These are phyloP conservation scores for Lochmaea capreae DNA, from an alignment of 2,888 invertebrate genomes.

Conservation along the genomic window DNA sequence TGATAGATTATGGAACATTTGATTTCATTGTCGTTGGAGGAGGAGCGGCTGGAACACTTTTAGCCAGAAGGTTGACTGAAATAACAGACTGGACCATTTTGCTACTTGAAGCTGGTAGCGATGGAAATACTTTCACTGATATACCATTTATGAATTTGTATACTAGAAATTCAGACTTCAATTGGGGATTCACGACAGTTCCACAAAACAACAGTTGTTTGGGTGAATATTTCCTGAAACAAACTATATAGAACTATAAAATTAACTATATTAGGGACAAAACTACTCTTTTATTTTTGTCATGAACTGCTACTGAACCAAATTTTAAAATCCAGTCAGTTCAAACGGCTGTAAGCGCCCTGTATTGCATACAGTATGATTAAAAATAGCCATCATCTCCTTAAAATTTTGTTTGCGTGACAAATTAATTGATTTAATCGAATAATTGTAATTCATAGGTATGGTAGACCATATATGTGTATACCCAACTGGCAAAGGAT, in stretches of 20 bases:
- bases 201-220: slow-evolving; percentile 45
- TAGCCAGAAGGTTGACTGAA: slow-evolving; percentile 48
- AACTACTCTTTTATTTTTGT: too few relatives aligned
- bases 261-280: too few relatives aligned
- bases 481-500: slow-evolving; percentile 71
- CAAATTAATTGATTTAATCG: too few relatives aligned
- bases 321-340: too few relatives aligned
- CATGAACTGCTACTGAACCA: too few relatives aligned
- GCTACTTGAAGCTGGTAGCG: slow-evolving; percentile 48
- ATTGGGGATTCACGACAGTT: slow-evolving; percentile 45
- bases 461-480: slow-evolving; percentile 68
- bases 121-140: slow-evolving; percentile 43
- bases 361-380: too few relatives aligned
- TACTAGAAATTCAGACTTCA: slow-evolving; percentile 31
- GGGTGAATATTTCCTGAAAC: slow-evolving; percentile 30
- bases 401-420: too few relatives aligned
- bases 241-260: too few relatives aligned
- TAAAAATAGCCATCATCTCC: too few relatives aligned
- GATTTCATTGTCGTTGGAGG: slow-evolving; percentile 49
- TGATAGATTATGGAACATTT: slow-evolving; percentile 44
- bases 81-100: slow-evolving; percentile 43
- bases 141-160: slow-evolving; percentile 40
- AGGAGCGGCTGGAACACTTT: slow-evolving; percentile 47
- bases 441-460: slow-evolving; percentile 37
- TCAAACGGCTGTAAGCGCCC: too few relatives aligned